Base-by-base conservation (phyloP, 2,113 vertebrate species). In the Paratilapia polleni region DNA sequence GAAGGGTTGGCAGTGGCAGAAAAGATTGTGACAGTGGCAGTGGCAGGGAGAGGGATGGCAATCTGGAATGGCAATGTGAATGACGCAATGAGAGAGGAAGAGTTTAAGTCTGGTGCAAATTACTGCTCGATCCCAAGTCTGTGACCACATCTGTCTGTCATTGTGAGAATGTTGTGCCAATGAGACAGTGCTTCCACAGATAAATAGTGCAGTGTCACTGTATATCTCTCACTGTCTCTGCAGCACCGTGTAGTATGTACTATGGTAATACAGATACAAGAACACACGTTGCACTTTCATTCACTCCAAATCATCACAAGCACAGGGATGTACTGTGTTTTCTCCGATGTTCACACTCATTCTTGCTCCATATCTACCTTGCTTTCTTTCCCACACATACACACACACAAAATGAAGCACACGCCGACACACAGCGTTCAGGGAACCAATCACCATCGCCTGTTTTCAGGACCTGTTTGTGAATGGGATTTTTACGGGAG, bases 401-500 rank as follows among this genome's bases (percentile, higher is more conserved):
- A 60, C 56, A 77, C 64, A 83, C 62, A 63, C 80, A 52, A 74
- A 62, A 9, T 58, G 61, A 81, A 62, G 68, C 79, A 59, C 88
- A 76, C 84, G 78, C 70, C 80, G 11, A 84, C 88, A 85, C 87
- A 91, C 86, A 86, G 88, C 13, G 19, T 82, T 87, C 28, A 9
- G 91, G 81, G 87, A 93, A 70, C 94, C 94, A 95, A 95, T 94
- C 90, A 91, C 74, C 75, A 80, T 85, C 36, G 81, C 43, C 84
- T 83, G 81, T 83, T 90, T 84, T 75, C 88, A 73, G 89, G 87
- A 94, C 90, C 92, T 86, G 92, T 95, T 95, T 95, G 92, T 95
- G 93, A 95, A 95, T 95, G 94, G 92, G 92, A 92, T 91, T 88
- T 75, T 82, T 91, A 92, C 86, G 89, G 85, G 84, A 81, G 87